Evolutionary conservation across 2,113 vertebrate genomes (phyloP).

Genomic region (Cnemophilus loriae): DNA sequence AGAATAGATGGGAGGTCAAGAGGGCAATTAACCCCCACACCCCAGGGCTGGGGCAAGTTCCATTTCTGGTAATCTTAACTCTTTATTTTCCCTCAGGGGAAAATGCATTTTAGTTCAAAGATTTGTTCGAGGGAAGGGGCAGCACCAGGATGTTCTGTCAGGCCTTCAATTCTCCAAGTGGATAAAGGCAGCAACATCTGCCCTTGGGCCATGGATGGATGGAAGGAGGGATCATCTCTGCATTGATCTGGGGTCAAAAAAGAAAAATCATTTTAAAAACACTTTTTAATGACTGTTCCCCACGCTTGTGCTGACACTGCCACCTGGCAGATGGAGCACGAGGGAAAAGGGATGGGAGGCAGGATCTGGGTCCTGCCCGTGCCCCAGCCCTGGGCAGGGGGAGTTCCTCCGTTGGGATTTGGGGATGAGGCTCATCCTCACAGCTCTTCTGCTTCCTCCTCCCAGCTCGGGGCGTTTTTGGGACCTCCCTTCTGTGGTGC

Average conservation of each 20-base stretch:
- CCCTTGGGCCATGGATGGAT: background rate
- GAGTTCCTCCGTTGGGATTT: rapidly evolving
- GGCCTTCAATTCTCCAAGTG: background rate
- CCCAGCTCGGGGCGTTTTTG: background rate
- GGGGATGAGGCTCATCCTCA: background rate
- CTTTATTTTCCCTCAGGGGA: background rate
- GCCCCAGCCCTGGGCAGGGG: background rate
- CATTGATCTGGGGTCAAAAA: background rate
- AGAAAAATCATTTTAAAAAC: rapidly evolving
- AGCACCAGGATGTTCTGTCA: background rate
- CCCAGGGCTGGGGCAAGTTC: background rate
- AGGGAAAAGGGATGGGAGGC: background rate
- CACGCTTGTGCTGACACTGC: background rate
- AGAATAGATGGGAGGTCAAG: background rate
- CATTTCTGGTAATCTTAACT: background rate
- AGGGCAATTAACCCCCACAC: background rate
- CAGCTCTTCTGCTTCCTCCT: background rate
- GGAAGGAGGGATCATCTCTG: too few species aligned
- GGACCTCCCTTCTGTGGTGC: background rate
- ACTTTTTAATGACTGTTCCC: background rate
- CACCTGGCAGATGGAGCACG: background rate
- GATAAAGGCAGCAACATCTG: rapidly evolving
- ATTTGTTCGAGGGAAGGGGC: background rate
- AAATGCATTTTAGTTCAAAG: background rate
- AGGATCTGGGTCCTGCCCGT: background rate